Evolutionary conservation across 2,113 vertebrate genomes (phyloP).

Genomic region (Pygoscelis antarcticus): DNA sequence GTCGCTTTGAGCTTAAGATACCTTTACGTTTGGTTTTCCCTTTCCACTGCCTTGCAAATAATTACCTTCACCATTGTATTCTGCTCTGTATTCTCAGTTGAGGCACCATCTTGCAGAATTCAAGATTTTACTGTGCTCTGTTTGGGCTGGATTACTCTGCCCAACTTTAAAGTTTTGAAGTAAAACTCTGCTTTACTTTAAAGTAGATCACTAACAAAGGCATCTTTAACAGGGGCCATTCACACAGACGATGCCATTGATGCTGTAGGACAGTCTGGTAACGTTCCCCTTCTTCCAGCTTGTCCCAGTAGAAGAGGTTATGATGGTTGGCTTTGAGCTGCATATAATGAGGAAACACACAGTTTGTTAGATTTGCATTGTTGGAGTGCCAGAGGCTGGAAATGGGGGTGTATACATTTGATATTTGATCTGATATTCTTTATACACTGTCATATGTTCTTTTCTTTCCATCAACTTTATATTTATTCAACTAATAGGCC

Average conservation of each 20-base stretch:
- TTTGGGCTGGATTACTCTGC: not conserved
- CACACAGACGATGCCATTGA: not conserved
- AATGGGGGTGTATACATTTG: accelerated
- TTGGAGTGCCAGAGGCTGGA: not conserved
- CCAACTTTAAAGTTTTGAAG: not conserved
- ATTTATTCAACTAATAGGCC: not conserved
- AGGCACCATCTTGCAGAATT: not conserved
- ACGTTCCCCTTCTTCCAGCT: not conserved
- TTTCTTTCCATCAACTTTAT: not conserved
- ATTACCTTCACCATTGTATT: not conserved
- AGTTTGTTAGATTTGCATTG: not conserved
- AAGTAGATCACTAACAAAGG: not conserved
- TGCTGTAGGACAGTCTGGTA: not conserved
- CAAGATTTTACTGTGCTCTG: not conserved
- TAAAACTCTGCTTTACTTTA: not conserved
- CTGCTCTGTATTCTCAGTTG: not conserved
- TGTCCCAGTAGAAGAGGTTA: not conserved
- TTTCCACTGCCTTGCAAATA: not conserved
- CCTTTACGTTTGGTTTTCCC: not conserved
- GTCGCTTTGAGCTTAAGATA: not conserved
- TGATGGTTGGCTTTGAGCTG: not conserved
- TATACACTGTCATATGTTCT: not conserved
- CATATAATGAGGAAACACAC: not conserved
- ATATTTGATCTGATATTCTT: not conserved
- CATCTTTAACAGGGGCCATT: not conserved